Percentiles rank a stretch among this genome's conserved stretches.
phyloP scores from a whole-genome alignment of 2,797 vertebrate genomes.

The Pipistrellus kuhlii region DNA sequence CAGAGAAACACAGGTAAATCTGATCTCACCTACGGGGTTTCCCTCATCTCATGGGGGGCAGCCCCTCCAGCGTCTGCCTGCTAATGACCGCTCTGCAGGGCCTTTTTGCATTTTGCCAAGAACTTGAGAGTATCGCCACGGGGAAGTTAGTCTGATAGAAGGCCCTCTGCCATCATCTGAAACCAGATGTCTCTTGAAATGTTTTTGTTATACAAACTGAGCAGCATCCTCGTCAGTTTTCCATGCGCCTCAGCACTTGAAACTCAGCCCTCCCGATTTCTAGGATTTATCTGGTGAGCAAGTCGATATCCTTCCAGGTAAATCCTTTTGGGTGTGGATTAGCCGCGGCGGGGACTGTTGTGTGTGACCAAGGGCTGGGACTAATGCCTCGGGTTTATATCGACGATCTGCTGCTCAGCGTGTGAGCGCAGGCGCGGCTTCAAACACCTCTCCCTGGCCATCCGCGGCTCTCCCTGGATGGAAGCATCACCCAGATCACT shows the following conservation, averaged over 20 bases:
- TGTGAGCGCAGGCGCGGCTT: background rate
- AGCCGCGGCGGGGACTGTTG: background rate
- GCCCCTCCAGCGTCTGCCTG: background rate
- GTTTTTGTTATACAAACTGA: background rate
- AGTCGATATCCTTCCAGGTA: background rate
- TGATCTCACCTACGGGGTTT: background rate
- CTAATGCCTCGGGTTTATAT: background rate
- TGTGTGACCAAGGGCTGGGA: background rate
- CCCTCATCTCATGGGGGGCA: background rate
- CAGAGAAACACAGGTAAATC: background rate
- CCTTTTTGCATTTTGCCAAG: background rate
- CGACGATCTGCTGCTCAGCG: background rate
- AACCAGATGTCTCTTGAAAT: conserved; percentile 35
- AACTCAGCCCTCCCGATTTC: background rate
- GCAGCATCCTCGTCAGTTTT: background rate
- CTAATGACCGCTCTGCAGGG: background rate
- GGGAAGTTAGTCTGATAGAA: background rate
- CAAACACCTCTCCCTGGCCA: background rate
- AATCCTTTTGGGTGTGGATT: background rate
- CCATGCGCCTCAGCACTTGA: background rate
- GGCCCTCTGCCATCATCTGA: background rate
- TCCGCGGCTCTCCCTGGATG: background rate
- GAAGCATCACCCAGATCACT: conserved; percentile 13
- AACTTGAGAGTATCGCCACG: background rate
- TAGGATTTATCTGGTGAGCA: background rate